phyloP scores from a whole-genome alignment of 2,797 vertebrate species.

The Masticophis lateralis region DNA sequence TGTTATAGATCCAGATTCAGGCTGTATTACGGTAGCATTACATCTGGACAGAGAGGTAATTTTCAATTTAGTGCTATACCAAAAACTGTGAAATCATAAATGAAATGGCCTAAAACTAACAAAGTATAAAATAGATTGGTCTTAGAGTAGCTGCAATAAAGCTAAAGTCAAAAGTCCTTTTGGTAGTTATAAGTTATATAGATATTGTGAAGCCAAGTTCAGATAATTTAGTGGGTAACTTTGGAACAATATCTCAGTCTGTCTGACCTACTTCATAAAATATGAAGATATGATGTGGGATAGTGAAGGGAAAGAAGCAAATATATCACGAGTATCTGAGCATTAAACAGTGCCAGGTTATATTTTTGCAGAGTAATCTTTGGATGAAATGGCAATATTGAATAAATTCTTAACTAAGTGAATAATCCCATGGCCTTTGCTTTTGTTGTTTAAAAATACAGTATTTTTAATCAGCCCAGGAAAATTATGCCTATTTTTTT shows the following conservation, averaged over 20 bases:
- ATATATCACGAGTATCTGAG: background rate
- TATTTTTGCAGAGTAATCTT: background rate
- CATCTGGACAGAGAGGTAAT: slow-evolving; percentile 87
- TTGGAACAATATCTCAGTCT: background rate
- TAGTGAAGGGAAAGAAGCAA: background rate
- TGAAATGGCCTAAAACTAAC: background rate
- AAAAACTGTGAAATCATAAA: background rate
- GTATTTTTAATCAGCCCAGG: background rate
- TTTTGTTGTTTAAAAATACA: background rate
- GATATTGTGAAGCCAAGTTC: background rate
- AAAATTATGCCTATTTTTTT: background rate
- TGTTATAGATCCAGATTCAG: slow-evolving; percentile 70
- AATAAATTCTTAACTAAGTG: background rate
- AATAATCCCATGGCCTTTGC: background rate
- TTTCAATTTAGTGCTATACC: slow-evolving; percentile 10
- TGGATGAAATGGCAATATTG: background rate
- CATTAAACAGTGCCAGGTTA: background rate
- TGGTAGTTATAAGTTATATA: background rate
- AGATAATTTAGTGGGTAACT: background rate
- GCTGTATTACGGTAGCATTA: slow-evolving; percentile 72
- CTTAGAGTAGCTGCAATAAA: background rate
- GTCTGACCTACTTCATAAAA: background rate
- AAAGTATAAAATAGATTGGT: background rate
- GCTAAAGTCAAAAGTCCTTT: background rate
- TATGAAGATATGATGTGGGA: background rate